A percentile compares a stretch with the other conserved stretches of the same genome.
Conservation (phyloP, 2,113 vertebrate species). For the Semicossyphus pulcher region DNA sequence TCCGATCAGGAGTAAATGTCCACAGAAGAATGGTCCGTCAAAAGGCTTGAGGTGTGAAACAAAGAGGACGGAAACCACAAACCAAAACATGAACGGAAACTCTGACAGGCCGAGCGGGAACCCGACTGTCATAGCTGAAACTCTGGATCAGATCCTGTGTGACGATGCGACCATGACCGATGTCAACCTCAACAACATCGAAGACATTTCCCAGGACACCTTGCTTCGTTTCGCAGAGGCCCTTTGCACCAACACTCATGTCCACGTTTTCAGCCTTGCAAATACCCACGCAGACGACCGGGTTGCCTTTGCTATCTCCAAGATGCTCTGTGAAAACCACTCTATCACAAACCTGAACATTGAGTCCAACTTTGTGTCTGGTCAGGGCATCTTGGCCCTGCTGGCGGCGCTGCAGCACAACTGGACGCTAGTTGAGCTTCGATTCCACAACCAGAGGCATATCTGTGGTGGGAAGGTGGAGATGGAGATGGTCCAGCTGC, state of each 20-base stretch:
- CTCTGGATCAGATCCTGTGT: conserved; percentile 84
- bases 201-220: conserved; percentile 88
- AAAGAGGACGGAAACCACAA: conserved; percentile 33
- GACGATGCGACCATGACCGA: conserved; percentile 85
- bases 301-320: conserved; percentile 86
- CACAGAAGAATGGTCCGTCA: conserved; percentile 56
- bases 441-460: conserved; percentile 94
- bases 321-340: conserved; percentile 87
- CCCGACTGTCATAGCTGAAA: conserved; percentile 86
- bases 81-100: conserved; percentile 51
- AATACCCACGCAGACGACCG: conserved; percentile 90
- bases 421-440: conserved; percentile 86
- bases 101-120: conserved; percentile 84
- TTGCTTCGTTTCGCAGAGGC: conserved; percentile 88
- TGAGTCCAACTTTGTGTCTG: conserved; percentile 92
- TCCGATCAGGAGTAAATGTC: conserved; percentile 47
- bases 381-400: conserved; percentile 88
- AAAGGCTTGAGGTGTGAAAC: conserved; percentile 72
- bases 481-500: conserved; percentile 91
- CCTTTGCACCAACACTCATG: conserved; percentile 85
- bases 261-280: conserved; percentile 87
- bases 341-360: conserved; percentile 87
- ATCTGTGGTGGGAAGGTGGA: conserved; percentile 93
- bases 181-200: conserved; percentile 92
- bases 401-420: conserved; percentile 87